These are phyloP conservation scores for Apostichopus parvimensis DNA, from an alignment of 35 echinoderm and acorn worm species.

Conservation along the genomic window DNA sequence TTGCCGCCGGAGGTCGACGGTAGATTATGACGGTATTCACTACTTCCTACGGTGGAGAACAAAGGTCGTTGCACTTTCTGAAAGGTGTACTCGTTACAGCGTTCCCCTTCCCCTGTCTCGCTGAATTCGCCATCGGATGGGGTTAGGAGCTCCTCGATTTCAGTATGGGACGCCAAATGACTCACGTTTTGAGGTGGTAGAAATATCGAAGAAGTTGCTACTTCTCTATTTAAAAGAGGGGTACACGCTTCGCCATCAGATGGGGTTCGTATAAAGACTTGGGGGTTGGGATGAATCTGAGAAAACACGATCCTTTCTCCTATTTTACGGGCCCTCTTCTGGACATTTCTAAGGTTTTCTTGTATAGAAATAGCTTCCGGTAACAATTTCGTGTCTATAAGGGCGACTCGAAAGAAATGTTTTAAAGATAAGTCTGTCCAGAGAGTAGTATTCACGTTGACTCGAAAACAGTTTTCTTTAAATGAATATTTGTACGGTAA, in stretches of 20 bases:
- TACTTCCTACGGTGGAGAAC: constrained; percentile 23
- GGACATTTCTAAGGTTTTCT: constrained; percentile 83
- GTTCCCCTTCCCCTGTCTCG: constrained; percentile 30
- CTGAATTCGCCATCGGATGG: constrained; percentile 33
- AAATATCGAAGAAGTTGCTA: constrained; percentile 52
- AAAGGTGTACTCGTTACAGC: constrained; percentile 67
- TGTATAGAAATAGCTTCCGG: constrained; percentile 90
- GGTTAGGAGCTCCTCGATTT: constrained; percentile 35
- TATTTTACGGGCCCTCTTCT: constrained; percentile 75
- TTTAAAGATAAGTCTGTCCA: constrained; percentile 78
- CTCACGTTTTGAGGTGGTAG: constrained; percentile 70
- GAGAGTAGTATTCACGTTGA: constrained; percentile 70
- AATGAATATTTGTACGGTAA: constrained; percentile 87
- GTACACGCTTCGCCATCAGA: constrained; percentile 64
- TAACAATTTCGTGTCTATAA: constrained; percentile 71
- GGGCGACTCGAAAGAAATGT: constrained; percentile 78
- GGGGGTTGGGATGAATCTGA: constrained; percentile 92
- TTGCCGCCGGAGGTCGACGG: constrained; percentile 49
- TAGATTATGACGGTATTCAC: constrained; percentile 1
- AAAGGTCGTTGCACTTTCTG: constrained; percentile 36
- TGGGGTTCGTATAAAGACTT: constrained; percentile 89
- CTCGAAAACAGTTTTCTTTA: constrained; percentile 56
- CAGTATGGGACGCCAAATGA: constrained; percentile 61
- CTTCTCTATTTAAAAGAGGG: constrained; percentile 21
- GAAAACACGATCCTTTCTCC: constrained; percentile 75